Base-by-base conservation (phyloP, 2,797 vertebrate species). In the Notolabrus celidotus region DNA sequence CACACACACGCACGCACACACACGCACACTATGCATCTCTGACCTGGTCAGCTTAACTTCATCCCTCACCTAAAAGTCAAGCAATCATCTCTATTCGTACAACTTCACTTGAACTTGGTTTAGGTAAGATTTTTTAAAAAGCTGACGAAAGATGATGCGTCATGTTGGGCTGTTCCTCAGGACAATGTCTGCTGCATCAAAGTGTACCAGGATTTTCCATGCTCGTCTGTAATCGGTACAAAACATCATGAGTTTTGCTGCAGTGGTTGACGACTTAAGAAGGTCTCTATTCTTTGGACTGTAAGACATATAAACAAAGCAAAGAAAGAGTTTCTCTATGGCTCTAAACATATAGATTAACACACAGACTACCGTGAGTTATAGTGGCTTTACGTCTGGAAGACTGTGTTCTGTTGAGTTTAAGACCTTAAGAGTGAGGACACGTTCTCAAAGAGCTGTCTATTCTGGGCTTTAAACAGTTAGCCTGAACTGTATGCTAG, bases 21-120 rank as follows among this genome's bases (percentile, higher is more conserved):
- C n/a, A n/a, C n/a, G n/a, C n/a, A n/a, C n/a, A n/a, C 67, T 53
- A 29, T 51, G 29, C 25, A 41, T 45, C 62, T 61, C 59, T 72
- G 72, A 83, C 69, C 77, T 1, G 31, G 71, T 67, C 71, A 60
- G 31, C 47, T 59, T 19, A 0, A 14, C 69, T 29, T 63, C 49
- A 49, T 55, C 49, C 4, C 25, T 71, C 63, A 58, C 45, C 43
- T 47, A 43, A 65, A 67, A 11, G 53, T 47, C 55, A 47, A 38
- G 27, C 15, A 66, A 33, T 47, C 11, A 36, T 64, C 14, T 67
- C 52, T 17, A 8, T 56, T 66, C 59, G 46, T 53, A 36, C 10
- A 29, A 43, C 29, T 27, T 34, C 15, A 51, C 16, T n/a, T 33
- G 49, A 58, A 12, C 2, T 33, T n/a, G 23, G 29, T 52, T 52